Base-by-base conservation (phyloP, 2,797 vertebrate species). In the Selene dorsalis region DNA sequence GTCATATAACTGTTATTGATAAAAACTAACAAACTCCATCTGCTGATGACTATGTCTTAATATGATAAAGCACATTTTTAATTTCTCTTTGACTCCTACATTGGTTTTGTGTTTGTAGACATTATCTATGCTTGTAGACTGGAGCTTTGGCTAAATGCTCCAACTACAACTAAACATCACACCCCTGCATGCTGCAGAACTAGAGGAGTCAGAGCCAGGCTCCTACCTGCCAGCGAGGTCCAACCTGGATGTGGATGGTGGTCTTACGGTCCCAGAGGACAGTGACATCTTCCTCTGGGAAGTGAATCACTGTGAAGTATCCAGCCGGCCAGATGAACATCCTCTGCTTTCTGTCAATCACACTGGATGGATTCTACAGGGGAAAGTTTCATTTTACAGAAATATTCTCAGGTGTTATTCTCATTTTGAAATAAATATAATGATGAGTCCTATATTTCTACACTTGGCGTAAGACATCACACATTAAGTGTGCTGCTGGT, bases 201-300 rank as follows among this genome's bases (percentile, higher is more conserved):
- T 8, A 35, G 7, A 35, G 32, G 32, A 35, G 32, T 35, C 32
- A 17, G 30, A 73, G 22, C 4, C 20, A 14, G 58, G 1, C 0
- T 69, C 89, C 74, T 88, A 98, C 98, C 96, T 99, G 97, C 98
- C 98, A 99, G 70, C 89, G 94, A 17, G 96, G 97, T 83, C 98
- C 98, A 20, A 96, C 96, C 88, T 98, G 97, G 65, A 99, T 81
- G 20, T 99, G 98, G 81, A 98, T 82, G 0, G 97, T 98, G 76
- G 96, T 99, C 86, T 97, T 97, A n/a, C 96, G 95, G 91, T 99
- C 97, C 98, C 98, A 99, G 53, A 99, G 93, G 62, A 99, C 56
- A 1, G 96, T 98, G 77, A 99, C 84, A 1, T 96, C 95, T 22
- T 98, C 96, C 55, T 89, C 83, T 0, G 96, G 95, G 85, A 98